Percentiles rank a stretch among this genome's conserved stretches.
Evolutionary conservation across 2,113 vertebrate species (phyloP).

Genomic region (Willisornis vidua): DNA sequence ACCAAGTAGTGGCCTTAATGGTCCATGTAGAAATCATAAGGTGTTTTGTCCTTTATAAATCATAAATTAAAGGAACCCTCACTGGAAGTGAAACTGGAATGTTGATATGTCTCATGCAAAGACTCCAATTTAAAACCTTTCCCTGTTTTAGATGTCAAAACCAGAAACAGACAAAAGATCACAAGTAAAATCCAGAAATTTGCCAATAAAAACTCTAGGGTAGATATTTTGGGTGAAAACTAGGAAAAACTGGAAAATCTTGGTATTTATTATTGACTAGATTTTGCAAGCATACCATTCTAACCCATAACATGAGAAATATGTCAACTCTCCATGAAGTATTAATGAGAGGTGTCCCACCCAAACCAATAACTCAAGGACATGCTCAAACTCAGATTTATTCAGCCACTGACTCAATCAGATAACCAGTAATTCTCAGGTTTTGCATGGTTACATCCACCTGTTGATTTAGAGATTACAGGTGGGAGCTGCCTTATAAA

Average conservation of each 20-base stretch:
- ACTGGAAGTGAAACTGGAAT: background rate
- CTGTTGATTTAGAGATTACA: conserved; percentile 42
- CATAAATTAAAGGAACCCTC: background rate
- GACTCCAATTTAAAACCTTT: conserved; percentile 26
- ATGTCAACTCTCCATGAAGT: background rate
- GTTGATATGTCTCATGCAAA: background rate
- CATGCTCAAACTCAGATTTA: background rate
- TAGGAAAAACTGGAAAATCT: background rate
- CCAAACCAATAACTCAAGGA: background rate
- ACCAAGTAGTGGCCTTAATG: background rate
- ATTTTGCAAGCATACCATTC: background rate
- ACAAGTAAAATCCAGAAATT: background rate
- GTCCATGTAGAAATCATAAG: background rate
- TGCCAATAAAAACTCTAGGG: background rate
- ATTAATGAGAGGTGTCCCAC: background rate
- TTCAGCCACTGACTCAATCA: background rate
- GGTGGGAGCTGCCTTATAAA: background rate
- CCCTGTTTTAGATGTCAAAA: background rate
- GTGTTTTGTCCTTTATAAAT: background rate
- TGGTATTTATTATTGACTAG: background rate
- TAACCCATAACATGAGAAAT: background rate
- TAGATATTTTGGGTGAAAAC: background rate
- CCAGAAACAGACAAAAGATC: background rate
- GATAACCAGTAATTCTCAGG: background rate
- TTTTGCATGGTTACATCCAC: background rate